These are phyloP conservation scores for Chaetophractus vellerosus DNA, from an alignment of 2,797 vertebrate species.

Conservation along the genomic window DNA sequence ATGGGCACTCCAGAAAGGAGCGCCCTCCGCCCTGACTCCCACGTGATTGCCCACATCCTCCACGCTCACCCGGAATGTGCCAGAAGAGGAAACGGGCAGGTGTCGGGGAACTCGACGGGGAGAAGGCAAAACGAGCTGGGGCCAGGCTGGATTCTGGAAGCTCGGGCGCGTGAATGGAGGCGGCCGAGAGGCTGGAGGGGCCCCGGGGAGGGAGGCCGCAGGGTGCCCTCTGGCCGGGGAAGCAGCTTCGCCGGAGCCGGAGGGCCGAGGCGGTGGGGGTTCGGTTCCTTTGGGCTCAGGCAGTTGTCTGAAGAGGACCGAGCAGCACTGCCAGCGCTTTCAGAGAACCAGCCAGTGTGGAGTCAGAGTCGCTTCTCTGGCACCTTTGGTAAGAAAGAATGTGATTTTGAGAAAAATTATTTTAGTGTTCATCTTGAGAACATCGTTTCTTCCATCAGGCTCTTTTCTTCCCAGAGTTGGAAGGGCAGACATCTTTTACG, in stretches of 20 bases:
- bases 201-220: neutral
- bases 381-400: neutral
- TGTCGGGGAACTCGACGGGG: neutral
- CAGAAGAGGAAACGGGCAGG: neutral
- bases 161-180: neutral
- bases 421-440: neutral
- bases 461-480: neutral
- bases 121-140: neutral
- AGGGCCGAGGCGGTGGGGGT: neutral
- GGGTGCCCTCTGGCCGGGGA: too few species aligned
- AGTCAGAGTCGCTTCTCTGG: neutral
- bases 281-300: accelerated
- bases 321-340: neutral
- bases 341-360: accelerated
- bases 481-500: neutral
- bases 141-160: neutral
- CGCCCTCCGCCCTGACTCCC: neutral
- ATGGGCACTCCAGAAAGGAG: too few species aligned
- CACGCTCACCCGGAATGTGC: neutral
- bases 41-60: accelerated
- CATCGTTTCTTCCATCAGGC: neutral
- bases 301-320: neutral
- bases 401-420: neutral
- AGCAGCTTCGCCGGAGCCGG: neutral
- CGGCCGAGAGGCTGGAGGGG: neutral